These are phyloP conservation scores for Diacarnus erythraeanus DNA, from an alignment of 37 sponge, comb jelly and placozoan species.

Conservation along the genomic window DNA sequence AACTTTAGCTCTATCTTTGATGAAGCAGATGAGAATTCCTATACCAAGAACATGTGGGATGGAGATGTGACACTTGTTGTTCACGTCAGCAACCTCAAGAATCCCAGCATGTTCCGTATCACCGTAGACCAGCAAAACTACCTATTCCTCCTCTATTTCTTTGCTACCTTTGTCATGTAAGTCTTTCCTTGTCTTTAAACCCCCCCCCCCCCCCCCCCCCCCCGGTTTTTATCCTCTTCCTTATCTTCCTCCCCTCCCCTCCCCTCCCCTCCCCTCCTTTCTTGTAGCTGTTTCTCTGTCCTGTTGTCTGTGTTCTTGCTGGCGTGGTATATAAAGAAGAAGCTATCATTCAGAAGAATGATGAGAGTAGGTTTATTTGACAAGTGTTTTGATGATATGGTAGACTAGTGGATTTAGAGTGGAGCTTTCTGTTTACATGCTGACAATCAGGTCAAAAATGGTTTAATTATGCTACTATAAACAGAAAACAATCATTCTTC, in stretches of 20 bases:
- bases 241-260: not conserved
- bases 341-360: slow-evolving; percentile 30
- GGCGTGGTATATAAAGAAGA: slow-evolving; percentile 70
- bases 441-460: too few species aligned
- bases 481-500: too few species aligned
- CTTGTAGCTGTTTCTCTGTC: slow-evolving; percentile 66
- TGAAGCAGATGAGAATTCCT: slow-evolving; percentile 1
- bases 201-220: not conserved
- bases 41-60: slow-evolving; percentile 60
- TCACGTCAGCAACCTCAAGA: slow-evolving; percentile 27
- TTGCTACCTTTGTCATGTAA: slow-evolving; percentile 66
- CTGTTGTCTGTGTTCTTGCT: slow-evolving; percentile 49
- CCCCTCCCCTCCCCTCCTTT: not conserved
- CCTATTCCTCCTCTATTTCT: slow-evolving; percentile 69
- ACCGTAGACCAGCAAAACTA: slow-evolving; percentile 52
- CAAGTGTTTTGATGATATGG: too few species aligned
- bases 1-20: slow-evolving; percentile 38
- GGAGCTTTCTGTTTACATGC: too few species aligned
- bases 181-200: not conserved
- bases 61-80: slow-evolving; percentile 57
- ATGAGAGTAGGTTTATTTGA: slow-evolving; percentile 64
- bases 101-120: slow-evolving; percentile 19
- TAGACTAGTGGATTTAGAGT: too few species aligned
- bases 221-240: not conserved
- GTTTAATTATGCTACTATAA: too few species aligned